phyloP scores from a whole-genome alignment of 2,797 vertebrate species.

The Cynodonichthys magdalenae region DNA sequence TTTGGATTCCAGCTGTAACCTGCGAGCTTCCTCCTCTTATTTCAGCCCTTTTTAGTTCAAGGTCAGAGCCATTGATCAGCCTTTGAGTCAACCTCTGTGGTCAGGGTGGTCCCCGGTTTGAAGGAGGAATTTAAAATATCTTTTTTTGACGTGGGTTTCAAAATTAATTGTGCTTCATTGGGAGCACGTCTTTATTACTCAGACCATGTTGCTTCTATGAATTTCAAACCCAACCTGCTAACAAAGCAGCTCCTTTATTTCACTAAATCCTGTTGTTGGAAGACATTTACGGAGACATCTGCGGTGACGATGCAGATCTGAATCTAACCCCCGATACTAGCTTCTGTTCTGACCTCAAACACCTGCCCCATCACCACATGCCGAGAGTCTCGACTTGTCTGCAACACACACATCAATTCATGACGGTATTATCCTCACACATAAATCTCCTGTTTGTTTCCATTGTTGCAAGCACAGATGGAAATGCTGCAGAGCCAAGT shows the following conservation, averaged over 20 bases:
- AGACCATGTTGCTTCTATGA: not conserved
- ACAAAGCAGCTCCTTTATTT: conserved; percentile 29
- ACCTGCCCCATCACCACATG: not conserved
- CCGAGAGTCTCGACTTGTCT: conserved; percentile 28
- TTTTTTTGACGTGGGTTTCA: conserved; percentile 1
- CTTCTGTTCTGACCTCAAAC: conserved; percentile 19
- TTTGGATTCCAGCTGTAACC: conserved; percentile 85
- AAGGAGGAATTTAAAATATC: conserved; percentile 41
- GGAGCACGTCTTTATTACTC: too few species aligned
- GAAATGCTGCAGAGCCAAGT: conserved; percentile 17
- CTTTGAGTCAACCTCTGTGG: conserved; percentile 51
- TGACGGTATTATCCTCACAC: conserved; percentile 39
- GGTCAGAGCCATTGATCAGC: conserved; percentile 69
- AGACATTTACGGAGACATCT: conserved; percentile 67
- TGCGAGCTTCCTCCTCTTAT: conserved; percentile 80
- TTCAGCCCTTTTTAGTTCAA: conserved; percentile 82
- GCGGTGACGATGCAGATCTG: conserved; percentile 66
- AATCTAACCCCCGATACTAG: conserved; percentile 38
- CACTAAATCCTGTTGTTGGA: conserved; percentile 35
- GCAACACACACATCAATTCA: conserved; percentile 15
- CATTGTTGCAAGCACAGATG: conserved; percentile 1
- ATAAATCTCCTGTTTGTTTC: conserved; percentile 13
- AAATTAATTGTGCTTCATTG: too few species aligned
- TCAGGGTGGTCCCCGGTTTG: conserved; percentile 38
- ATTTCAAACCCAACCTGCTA: conserved; percentile 29